Evolutionary conservation across 2,888 invertebrate species (phyloP).

Genomic region (Caenorhabditis panamensis): DNA sequence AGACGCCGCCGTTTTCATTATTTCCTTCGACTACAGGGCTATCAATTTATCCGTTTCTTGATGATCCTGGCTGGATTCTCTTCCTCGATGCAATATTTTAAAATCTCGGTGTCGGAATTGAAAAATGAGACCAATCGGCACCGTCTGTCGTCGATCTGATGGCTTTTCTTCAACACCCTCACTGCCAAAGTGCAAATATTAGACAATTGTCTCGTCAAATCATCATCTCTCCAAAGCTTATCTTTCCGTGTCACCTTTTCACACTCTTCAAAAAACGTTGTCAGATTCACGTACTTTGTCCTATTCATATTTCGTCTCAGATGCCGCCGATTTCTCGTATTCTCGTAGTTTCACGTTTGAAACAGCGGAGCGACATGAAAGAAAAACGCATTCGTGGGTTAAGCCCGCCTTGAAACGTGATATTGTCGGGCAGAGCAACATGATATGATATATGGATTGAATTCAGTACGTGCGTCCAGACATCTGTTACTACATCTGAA

Average conservation of each 20-base stretch:
- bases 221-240: conserved; percentile 30
- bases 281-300: conserved; percentile 34
- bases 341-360: neutral
- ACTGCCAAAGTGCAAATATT: conserved; percentile 53
- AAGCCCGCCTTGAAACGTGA: conserved; percentile 52
- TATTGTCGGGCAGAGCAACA: conserved; percentile 49
- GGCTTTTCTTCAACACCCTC: conserved; percentile 6
- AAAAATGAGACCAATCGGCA: conserved; percentile 40
- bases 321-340: neutral
- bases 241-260: conserved; percentile 51
- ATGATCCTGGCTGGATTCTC: neutral
- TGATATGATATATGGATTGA: conserved; percentile 57
- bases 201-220: conserved; percentile 53
- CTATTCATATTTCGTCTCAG: conserved; percentile 22
- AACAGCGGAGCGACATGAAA: conserved; percentile 26
- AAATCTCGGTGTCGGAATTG: conserved; percentile 49
- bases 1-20: too few relatives aligned
- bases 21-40: too few relatives aligned
- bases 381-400: conserved; percentile 28
- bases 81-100: conserved; percentile 22
- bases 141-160: conserved; percentile 14
- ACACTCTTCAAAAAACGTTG: conserved; percentile 37
- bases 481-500: conserved; percentile 56
- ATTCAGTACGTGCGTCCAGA: conserved; percentile 54
- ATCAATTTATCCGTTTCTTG: conserved; percentile 45